These are phyloP conservation scores for Pterois miles DNA, from an alignment of 2,797 vertebrate genomes.

Conservation along the genomic window DNA sequence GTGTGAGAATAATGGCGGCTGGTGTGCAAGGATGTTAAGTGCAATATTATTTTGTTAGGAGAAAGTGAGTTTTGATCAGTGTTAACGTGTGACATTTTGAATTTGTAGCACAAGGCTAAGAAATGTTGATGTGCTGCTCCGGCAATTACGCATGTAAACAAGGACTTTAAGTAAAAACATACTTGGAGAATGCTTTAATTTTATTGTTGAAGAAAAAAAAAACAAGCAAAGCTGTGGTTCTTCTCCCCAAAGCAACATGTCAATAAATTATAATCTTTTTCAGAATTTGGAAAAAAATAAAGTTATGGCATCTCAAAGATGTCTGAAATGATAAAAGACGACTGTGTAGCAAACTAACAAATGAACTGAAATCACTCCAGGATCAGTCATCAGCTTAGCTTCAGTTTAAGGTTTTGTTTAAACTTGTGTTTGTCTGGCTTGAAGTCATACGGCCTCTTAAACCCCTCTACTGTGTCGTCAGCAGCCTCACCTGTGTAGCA, in stretches of 20 bases:
- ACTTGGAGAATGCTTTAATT: slow-evolving; percentile 65
- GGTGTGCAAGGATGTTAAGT: slow-evolving; percentile 90
- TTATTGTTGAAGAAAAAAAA: slow-evolving; percentile 61
- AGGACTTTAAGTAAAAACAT: slow-evolving; percentile 84
- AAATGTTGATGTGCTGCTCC: slow-evolving; percentile 90
- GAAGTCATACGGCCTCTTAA: not conserved
- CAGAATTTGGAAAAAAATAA: slow-evolving; percentile 58
- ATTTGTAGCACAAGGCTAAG: slow-evolving; percentile 88
- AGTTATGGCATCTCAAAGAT: slow-evolving; percentile 44
- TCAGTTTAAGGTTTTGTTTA: not conserved
- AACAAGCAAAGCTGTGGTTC: slow-evolving; percentile 24
- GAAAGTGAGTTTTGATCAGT: slow-evolving; percentile 88
- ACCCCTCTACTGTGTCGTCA: not conserved
- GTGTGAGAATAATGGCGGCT: slow-evolving; percentile 78
- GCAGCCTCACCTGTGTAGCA: not conserved
- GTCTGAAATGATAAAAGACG: slow-evolving; percentile 2
- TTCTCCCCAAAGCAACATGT: slow-evolving; percentile 45
- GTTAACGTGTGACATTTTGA: slow-evolving; percentile 88
- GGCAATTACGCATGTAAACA: slow-evolving; percentile 90
- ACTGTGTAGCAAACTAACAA: not conserved
- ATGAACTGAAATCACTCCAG: not conserved
- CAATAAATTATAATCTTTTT: slow-evolving; percentile 59
- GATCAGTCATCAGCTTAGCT: not conserved
- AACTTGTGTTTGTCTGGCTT: not conserved
- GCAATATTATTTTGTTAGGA: slow-evolving; percentile 93